Base-by-base conservation (phyloP, 2,888 invertebrate genomes). In the Amphiduros pacificus region DNA sequence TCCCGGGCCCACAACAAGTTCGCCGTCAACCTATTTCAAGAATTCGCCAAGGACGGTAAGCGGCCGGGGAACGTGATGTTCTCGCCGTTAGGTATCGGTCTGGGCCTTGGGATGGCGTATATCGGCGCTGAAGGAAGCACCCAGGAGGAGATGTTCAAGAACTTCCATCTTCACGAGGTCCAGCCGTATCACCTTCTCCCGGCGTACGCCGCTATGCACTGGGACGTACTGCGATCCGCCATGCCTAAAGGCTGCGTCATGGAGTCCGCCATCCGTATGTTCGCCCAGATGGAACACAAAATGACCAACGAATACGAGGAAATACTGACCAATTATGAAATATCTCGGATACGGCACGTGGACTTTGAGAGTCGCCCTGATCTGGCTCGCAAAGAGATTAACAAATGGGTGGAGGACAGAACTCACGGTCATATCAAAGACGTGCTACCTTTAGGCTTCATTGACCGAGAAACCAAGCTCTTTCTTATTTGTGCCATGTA, bases 1-100 rank as follows among this genome's bases (percentile, higher is more conserved):
- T 62, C 64, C 27, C 61, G 71, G 28, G 70, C 70, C 29, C 61
- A 66, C 69, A 70, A 70, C 63, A 70, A 69, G 55, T 70, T 70
- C 61, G 62, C 65, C 44, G 40, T 71, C 40, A 60, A 64, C 41
- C 62, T 70, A 31, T 71, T 63, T 50, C 68, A 70, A 50, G 71
- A 71, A 52, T 68, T 65, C 41, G 56, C 62, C 49, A 70, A 65
- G 60, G 70, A 70, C 27, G 69, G 67, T 22, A 71, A 71, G 57
- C 52, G 64, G 32, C 59, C 69, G 22, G 68, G 67, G n/a, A 71
- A 68, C 54, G 55, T 69, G 40, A 62, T 67, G 24, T 58, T 65
- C 32, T 57, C 63, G 6, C 68, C 71, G 9, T 40, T 71, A n/a
- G 56, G 66, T 40, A 59, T 71, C 14, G 63, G 66, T 4, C 53